phyloP scores from a whole-genome alignment of 1,140 invertebrate genomes.

The Aphidius gifuensis region DNA sequence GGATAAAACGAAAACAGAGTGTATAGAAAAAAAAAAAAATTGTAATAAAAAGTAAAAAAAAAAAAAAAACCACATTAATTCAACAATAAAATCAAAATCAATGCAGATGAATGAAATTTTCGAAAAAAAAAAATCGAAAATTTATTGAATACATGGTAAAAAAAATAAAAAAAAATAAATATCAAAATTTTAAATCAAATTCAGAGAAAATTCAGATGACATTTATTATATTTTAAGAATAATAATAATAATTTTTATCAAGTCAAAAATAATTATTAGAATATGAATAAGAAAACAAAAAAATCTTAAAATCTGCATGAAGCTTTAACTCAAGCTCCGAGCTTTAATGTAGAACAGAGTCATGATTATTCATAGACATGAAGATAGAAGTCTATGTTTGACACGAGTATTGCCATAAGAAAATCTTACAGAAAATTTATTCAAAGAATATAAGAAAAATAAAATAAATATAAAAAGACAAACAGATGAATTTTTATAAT shows the following conservation, averaged over 20 bases:
- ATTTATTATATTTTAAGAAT: too few species aligned
- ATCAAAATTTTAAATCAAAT: too few species aligned
- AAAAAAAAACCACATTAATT: background rate
- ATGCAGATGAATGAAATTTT: too few species aligned
- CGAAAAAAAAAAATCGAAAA: too few species aligned
- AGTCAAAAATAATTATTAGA: too few species aligned
- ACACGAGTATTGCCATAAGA: background rate
- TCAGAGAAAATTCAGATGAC: too few species aligned
- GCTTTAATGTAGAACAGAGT: slow-evolving; percentile 20
- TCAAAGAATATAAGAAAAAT: slow-evolving; percentile 14
- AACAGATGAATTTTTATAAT: background rate
- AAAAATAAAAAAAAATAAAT: too few species aligned
- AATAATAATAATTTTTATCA: too few species aligned
- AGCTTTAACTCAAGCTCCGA: too few species aligned
- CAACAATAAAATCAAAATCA: background rate
- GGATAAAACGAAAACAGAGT: slow-evolving; percentile 5
- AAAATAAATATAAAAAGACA: background rate
- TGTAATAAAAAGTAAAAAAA: background rate
- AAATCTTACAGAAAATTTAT: background rate
- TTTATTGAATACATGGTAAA: too few species aligned
- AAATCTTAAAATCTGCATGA: too few species aligned
- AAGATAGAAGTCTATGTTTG: slow-evolving; percentile 7
- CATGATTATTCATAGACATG: slow-evolving; percentile 26
- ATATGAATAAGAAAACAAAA: too few species aligned
- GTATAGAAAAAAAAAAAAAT: background rate